phyloP scores from a whole-genome alignment of 1,140 invertebrate species.

The Solen grandis region DNA sequence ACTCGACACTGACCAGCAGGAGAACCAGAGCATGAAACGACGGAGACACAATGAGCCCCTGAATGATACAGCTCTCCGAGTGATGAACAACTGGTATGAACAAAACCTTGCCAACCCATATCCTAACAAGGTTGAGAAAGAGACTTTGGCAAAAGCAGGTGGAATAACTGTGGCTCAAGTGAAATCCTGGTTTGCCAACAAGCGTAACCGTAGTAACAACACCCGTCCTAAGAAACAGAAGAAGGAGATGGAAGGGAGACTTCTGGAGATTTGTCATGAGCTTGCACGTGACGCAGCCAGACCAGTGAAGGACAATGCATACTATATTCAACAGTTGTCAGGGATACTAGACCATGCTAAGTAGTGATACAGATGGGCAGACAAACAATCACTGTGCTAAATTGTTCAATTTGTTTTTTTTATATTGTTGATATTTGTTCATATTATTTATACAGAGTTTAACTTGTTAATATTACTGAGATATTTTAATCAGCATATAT shows the following conservation, averaged over 20 bases:
- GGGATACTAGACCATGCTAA: constrained; percentile 53
- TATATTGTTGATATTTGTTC: too few relatives aligned
- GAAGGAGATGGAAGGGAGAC: constrained; percentile 71
- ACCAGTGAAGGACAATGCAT: constrained; percentile 70
- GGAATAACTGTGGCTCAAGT: constrained; percentile 75
- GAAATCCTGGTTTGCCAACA: constrained; percentile 79
- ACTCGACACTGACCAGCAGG: too few relatives aligned
- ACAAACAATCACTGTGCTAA: too few relatives aligned
- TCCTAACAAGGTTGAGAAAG: constrained; percentile 74
- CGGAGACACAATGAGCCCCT: constrained; percentile 74
- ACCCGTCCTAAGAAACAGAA: constrained; percentile 78
- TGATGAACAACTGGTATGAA: constrained; percentile 76
- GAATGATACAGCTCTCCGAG: constrained; percentile 66
- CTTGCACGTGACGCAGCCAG: constrained; percentile 63
- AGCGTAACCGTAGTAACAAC: constrained; percentile 78
- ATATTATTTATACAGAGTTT: too few relatives aligned
- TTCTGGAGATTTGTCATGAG: constrained; percentile 71
- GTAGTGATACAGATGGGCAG: too few relatives aligned
- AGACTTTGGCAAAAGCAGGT: constrained; percentile 70
- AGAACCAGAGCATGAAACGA: too few relatives aligned
- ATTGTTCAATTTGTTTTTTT: too few relatives aligned
- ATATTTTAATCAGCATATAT: too few relatives aligned
- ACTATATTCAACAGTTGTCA: constrained; percentile 75
- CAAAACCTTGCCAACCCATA: constrained; percentile 75
- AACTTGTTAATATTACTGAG: too few relatives aligned